Conservation (phyloP, 2,888 invertebrate genomes). For the Ornithoptera alexandrae region DNA sequence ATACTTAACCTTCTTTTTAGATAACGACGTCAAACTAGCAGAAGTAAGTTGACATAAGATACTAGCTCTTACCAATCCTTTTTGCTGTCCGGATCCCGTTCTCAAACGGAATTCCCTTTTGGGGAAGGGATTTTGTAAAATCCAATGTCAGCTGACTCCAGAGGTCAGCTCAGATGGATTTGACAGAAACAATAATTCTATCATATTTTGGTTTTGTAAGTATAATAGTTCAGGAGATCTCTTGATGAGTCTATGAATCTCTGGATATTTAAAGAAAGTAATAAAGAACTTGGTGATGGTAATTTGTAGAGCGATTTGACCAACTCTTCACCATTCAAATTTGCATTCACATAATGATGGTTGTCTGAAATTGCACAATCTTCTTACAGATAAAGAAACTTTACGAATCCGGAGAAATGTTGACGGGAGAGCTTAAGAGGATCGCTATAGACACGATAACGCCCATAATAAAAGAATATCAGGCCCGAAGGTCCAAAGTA, state of each 20-base stretch:
- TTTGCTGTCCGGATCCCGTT: no score
- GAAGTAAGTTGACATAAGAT: conserved; percentile 69
- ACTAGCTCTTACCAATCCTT: background rate
- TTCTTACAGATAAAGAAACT: conserved; percentile 79
- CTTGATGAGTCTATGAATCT: no score
- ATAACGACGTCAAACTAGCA: conserved; percentile 92
- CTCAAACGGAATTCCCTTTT: no score
- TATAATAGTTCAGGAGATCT: no score
- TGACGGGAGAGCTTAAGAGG: conserved; percentile 97
- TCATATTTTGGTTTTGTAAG: no score
- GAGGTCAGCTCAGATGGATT: no score
- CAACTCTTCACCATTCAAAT: background rate
- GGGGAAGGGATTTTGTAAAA: no score
- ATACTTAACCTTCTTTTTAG: conserved; percentile 95
- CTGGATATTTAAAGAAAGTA: no score
- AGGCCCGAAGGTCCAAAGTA: conserved; percentile 86
- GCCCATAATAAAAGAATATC: conserved; percentile 90
- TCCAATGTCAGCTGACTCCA: no score
- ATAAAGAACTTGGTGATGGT: no score
- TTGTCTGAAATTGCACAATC: background rate
- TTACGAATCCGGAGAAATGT: conserved; percentile 91
- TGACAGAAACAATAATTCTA: no score
- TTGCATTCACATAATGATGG: background rate
- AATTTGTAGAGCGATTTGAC: no score
- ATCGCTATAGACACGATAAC: conserved; percentile 86